These are phyloP conservation scores for Pachyramphus minor DNA, from an alignment of 2,113 vertebrate genomes.

Conservation along the genomic window DNA sequence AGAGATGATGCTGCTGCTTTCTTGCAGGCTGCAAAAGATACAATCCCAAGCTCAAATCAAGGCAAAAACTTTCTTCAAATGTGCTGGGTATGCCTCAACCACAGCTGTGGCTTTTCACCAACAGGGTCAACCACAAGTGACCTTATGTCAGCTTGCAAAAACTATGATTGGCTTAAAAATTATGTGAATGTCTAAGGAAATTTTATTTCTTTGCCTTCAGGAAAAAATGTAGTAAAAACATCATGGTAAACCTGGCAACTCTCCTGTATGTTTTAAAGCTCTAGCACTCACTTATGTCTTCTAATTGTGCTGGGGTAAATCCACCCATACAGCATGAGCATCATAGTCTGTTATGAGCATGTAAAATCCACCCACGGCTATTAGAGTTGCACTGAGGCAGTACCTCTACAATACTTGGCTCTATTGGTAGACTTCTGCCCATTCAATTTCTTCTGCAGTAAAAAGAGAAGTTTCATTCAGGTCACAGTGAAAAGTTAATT, in stretches of 20 bases:
- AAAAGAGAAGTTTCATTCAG: not conserved
- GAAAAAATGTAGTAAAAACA: not conserved
- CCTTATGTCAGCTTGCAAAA: not conserved
- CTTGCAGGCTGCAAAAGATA: not conserved
- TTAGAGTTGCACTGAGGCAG: not conserved
- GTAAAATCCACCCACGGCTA: not conserved
- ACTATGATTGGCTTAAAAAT: not conserved
- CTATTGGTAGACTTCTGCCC: not conserved
- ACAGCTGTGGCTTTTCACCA: not conserved
- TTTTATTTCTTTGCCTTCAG: not conserved
- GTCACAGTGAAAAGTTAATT: not conserved
- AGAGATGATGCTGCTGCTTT: not conserved
- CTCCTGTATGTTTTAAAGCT: not conserved
- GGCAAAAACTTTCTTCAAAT: not conserved
- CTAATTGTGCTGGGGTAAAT: not conserved
- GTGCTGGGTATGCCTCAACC: not conserved
- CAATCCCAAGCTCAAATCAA: not conserved
- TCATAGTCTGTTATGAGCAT: not conserved
- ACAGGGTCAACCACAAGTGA: not conserved
- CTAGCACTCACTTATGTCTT: not conserved
- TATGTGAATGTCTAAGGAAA: not conserved
- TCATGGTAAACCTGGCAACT: not conserved
- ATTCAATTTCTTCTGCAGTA: rapidly evolving
- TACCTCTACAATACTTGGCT: not conserved
- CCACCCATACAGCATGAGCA: not conserved